Evolutionary conservation across 2,797 vertebrate species (phyloP), one percentile per base, ranked within the genome.

Genomic region (Pteronotus mesoamericanus): DNA sequence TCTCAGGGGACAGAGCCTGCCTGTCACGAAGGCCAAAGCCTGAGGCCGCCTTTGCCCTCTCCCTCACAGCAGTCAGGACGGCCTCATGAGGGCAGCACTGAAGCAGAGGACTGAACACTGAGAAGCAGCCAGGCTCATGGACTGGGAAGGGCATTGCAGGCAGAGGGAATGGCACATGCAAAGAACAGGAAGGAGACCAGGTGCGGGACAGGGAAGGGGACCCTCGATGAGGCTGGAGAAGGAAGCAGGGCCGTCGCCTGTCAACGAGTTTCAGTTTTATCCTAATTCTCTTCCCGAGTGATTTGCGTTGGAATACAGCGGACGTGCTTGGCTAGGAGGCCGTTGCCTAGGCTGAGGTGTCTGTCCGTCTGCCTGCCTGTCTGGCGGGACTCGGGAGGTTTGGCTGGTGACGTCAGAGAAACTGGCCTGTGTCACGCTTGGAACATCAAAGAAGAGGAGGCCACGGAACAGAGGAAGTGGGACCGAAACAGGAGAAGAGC

Each of bases 211-310:
- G 61, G 29, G 5, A 32, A 12, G n/a, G 34, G 3, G 61, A 32
- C 64, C 77, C 42, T 1, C 0, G 0, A 22, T 0, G 71, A 18
- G 16, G 9, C 1, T 34, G 29, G 53, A 48, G 29, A 19, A 57
- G 21, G 8, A 9, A 34, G 10, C 0, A 21, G 39, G 3, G 24
- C 8, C 0, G 0, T 2, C 21, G 21, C 42, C n/a, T 21, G 44
- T 37, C 10, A 82, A 64, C 0, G 2, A 53, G 34, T 18, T 8
- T 42, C 19, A 8, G 10, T 57, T 61, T 39, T 5, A 22, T 12
- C 64, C 55, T 42, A 11, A 46, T 11, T 57, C 44, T 57, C 9
- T 46, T 8, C 51, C 57, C 37, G 24, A 84, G 79, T 15, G 66
- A n/a, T 16, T 19, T 5, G 53, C 32, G 64, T 34, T 2, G 0